These are phyloP conservation scores for Eubasilissa regina DNA, from an alignment of 1,140 invertebrate genomes.

Conservation along the genomic window DNA sequence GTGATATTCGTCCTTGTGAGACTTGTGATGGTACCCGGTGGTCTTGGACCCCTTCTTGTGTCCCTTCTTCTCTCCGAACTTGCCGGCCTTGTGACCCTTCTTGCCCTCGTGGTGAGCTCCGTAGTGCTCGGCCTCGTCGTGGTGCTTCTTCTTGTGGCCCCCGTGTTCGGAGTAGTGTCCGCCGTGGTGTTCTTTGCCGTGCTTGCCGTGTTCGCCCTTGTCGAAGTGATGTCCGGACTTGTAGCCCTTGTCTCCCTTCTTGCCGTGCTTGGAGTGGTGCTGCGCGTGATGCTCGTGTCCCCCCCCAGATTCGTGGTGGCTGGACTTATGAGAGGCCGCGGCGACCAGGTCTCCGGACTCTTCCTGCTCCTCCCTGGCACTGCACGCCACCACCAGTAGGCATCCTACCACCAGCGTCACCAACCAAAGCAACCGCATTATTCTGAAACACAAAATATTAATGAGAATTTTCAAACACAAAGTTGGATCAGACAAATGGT, in stretches of 20 bases:
- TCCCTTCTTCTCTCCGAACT: conserved; percentile 83
- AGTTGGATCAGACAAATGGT: neutral
- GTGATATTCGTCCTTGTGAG: conserved; percentile 87
- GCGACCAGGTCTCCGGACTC: conserved; percentile 65
- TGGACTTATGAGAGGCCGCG: conserved; percentile 69
- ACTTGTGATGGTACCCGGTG: conserved; percentile 84
- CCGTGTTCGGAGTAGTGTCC: conserved; percentile 82
- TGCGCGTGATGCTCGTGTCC: conserved; percentile 77
- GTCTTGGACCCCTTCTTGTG: conserved; percentile 84
- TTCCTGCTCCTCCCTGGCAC: conserved; percentile 47
- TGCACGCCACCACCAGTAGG: conserved; percentile 51
- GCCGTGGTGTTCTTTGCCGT: conserved; percentile 80
- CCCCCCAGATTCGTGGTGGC: conserved; percentile 75
- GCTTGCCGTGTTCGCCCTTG: conserved; percentile 80
- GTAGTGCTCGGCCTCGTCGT: conserved; percentile 80
- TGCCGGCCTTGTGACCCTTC: conserved; percentile 83
- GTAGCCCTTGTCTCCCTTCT: conserved; percentile 80
- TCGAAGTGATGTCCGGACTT: conserved; percentile 79
- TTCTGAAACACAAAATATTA: conserved; percentile 53
- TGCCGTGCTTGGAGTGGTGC: conserved; percentile 77
- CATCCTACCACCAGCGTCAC: conserved; percentile 53
- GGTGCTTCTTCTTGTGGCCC: conserved; percentile 83
- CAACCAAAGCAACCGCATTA: conserved; percentile 66
- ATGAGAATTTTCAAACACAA: conserved; percentile 17
- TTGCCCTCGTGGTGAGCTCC: conserved; percentile 82